A percentile compares a stretch with the other conserved stretches of the same genome.
Conservation (phyloP, 2,797 vertebrate species). For the Lacerta viridis region DNA sequence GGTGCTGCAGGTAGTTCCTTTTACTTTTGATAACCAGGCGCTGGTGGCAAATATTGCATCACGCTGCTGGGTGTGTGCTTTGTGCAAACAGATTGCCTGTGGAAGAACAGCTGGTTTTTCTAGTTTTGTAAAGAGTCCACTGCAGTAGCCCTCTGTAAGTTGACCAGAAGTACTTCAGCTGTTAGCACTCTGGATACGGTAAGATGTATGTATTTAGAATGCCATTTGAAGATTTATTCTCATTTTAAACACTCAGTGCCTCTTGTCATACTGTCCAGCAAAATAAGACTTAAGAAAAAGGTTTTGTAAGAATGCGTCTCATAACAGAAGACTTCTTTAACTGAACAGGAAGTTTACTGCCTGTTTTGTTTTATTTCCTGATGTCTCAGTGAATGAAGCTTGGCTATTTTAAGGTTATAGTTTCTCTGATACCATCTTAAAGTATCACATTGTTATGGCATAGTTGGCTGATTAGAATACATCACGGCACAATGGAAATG, state of each 20-base stretch:
- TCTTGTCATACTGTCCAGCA: not conserved
- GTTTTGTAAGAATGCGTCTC: not conserved
- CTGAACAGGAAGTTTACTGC: slow-evolving; percentile 3
- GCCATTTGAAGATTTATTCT: slow-evolving; percentile 3
- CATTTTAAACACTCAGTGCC: not conserved
- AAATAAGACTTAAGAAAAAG: slow-evolving; percentile 8
- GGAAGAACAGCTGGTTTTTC: slow-evolving; percentile 79
- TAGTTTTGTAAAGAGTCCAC: slow-evolving; percentile 58
- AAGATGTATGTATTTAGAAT: slow-evolving; percentile 43
- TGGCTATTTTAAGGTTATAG: accelerated
- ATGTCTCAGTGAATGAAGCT: accelerated
- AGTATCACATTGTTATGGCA: accelerated
- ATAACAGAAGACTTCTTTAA: not conserved
- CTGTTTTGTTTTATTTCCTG: slow-evolving; percentile 26
- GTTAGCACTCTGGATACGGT: slow-evolving; percentile 33
- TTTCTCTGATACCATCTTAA: not conserved
- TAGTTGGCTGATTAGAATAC: not conserved
- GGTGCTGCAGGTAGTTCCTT: slow-evolving; percentile 52
- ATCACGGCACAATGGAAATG: too few relatives aligned
- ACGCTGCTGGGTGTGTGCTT: slow-evolving; percentile 68
- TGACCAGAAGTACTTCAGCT: slow-evolving; percentile 30
- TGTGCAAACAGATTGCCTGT: slow-evolving; percentile 69
- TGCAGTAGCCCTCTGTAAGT: not conserved
- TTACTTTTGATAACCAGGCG: slow-evolving; percentile 50
- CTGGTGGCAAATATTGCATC: slow-evolving; percentile 62